Conservation (phyloP, 1,140 invertebrate species). For the Cecropterus lyciades region DNA sequence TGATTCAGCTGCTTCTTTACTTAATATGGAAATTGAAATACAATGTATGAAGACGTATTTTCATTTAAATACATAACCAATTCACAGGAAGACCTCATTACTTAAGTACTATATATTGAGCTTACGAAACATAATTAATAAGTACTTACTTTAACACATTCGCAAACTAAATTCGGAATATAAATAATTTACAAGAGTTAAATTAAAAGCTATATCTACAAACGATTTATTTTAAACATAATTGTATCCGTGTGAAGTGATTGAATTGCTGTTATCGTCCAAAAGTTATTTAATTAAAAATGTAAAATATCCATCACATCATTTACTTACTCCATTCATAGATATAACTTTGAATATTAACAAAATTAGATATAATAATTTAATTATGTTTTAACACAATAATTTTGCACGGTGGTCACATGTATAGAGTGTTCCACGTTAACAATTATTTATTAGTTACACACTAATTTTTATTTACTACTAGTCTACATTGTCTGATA, state of each 20-base stretch:
- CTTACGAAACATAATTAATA: background rate
- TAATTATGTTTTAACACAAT: constrained; percentile 2
- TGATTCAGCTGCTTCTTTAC: background rate
- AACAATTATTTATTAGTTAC: background rate
- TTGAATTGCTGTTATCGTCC: no score
- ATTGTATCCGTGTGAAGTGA: no score
- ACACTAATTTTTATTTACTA: constrained; percentile 2
- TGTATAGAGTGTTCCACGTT: constrained; percentile 15
- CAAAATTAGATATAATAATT: background rate
- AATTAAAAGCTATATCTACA: background rate
- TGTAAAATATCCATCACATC: no score
- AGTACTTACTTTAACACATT: background rate
- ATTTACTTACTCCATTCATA: background rate
- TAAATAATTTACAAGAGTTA: background rate
- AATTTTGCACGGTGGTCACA: background rate
- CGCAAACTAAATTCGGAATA: constrained; percentile 1
- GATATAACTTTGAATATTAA: background rate
- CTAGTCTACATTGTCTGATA: constrained; percentile 1
- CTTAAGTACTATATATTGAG: constrained; percentile 3
- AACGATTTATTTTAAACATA: background rate
- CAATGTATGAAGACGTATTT: background rate
- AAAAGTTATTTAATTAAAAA: no score
- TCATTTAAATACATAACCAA: background rate
- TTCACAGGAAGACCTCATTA: background rate
- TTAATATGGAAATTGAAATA: no score